phyloP scores from a whole-genome alignment of 1,140 invertebrate species.

The Diabrotica virgifera region DNA sequence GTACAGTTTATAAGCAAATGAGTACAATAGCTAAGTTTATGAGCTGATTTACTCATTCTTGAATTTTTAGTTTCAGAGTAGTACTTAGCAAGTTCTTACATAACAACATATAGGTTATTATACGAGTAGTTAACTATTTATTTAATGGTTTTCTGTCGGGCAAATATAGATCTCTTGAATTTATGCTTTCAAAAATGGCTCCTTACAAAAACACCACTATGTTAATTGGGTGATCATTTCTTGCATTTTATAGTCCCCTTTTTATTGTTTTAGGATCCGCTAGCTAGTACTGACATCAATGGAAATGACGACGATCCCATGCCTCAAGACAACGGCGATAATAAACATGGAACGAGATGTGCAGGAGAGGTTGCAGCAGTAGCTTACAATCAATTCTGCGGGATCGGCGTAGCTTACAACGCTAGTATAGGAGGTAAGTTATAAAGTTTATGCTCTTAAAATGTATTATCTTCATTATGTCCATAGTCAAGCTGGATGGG shows the following conservation, averaged over 20 bases:
- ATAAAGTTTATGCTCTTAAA: background rate
- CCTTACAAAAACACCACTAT: background rate
- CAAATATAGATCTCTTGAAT: background rate
- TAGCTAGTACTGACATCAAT: conserved; percentile 96
- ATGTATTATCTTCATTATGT: too few species aligned
- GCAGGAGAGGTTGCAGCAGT: conserved; percentile 91
- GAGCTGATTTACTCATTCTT: too few species aligned
- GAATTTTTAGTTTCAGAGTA: too few species aligned
- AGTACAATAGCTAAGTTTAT: too few species aligned
- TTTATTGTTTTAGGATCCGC: conserved; percentile 66
- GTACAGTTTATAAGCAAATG: too few species aligned
- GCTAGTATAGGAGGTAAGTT: conserved; percentile 83
- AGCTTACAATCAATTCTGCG: conserved; percentile 90
- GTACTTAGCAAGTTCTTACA: too few species aligned
- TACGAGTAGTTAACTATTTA: too few species aligned
- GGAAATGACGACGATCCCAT: conserved; percentile 94
- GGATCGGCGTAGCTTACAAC: conserved; percentile 91
- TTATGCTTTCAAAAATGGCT: background rate
- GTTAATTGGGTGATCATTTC: background rate
- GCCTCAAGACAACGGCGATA: conserved; percentile 91
- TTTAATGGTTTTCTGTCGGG: background rate
- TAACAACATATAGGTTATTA: too few species aligned
- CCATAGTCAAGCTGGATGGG: too few species aligned
- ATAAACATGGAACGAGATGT: conserved; percentile 90
- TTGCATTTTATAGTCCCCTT: background rate